A percentile compares a stretch with the other conserved stretches of the same genome.
These are phyloP conservation scores for Taenaris catops DNA, from an alignment of 2,888 invertebrate genomes.

Conservation along the genomic window DNA sequence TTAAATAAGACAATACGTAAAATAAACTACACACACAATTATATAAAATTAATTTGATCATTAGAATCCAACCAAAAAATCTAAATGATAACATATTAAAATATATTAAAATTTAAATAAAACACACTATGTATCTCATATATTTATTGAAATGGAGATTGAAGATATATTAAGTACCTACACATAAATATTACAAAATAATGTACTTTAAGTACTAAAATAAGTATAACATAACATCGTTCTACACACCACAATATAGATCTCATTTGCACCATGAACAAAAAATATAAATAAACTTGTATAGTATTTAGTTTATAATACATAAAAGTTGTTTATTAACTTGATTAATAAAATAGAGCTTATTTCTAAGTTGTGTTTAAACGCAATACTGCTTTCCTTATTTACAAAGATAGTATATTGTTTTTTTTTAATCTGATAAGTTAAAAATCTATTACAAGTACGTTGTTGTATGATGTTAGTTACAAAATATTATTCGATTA, in stretches of 20 bases:
- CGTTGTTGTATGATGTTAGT: slow-evolving; percentile 16
- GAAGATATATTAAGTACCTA: slow-evolving; percentile 29
- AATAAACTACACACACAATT: too few species aligned
- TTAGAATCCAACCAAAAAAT: too few species aligned
- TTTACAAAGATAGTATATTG: slow-evolving; percentile 14
- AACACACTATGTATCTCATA: slow-evolving; percentile 16
- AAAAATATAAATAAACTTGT: slow-evolving; percentile 18
- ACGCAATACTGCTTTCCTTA: slow-evolving; percentile 13
- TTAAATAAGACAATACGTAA: too few species aligned
- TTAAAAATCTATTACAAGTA: too few species aligned
- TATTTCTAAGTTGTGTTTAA: slow-evolving; percentile 19
- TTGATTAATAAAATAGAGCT: slow-evolving; percentile 23
- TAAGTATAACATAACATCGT: slow-evolving; percentile 28
- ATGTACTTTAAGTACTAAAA: slow-evolving; percentile 34
- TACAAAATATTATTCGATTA: slow-evolving; percentile 8
- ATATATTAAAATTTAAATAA: too few species aligned
- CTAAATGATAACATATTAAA: too few species aligned
- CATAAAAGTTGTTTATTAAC: slow-evolving; percentile 13
- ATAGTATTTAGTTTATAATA: too few species aligned
- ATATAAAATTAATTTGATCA: too few species aligned
- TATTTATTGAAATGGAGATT: slow-evolving; percentile 28
- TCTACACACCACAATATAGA: slow-evolving; percentile 24
- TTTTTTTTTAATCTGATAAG: slow-evolving; percentile 1
- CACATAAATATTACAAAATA: slow-evolving; percentile 30
- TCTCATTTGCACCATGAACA: slow-evolving; percentile 27